phyloP scores from a whole-genome alignment of 2,113 vertebrate species.

The Cyprinodon brontotheroides region DNA sequence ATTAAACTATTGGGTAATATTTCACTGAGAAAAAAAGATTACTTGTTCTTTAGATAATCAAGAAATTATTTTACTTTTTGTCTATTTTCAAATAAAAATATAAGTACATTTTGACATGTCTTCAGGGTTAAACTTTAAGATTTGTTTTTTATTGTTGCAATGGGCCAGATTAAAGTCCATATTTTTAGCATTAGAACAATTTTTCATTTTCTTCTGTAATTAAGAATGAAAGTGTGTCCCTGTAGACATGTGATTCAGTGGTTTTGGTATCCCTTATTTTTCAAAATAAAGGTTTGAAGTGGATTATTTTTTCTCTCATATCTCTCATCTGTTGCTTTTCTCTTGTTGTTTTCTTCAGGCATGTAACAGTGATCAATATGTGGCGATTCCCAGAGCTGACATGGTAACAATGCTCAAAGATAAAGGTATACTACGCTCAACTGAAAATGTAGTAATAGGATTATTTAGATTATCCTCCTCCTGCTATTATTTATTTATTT shows the following conservation, averaged over 20 bases:
- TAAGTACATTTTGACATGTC: too few relatives aligned
- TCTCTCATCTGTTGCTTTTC: neutral
- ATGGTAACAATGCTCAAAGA: constrained; percentile 77
- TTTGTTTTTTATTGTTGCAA: neutral
- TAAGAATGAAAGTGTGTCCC: neutral
- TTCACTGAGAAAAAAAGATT: too few relatives aligned
- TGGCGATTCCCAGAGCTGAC: constrained; percentile 78
- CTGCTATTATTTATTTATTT: neutral
- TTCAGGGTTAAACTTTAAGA: too few relatives aligned
- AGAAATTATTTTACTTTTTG: too few relatives aligned
- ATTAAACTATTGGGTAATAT: too few relatives aligned
- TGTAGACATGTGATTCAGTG: neutral
- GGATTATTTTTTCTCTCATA: neutral
- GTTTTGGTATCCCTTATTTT: too few relatives aligned
- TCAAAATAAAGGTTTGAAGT: neutral
- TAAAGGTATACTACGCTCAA: constrained; percentile 51
- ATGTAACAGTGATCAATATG: constrained; percentile 84
- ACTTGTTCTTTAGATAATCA: too few relatives aligned
- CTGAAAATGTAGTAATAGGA: neutral
- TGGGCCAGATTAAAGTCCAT: neutral
- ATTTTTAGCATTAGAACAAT: neutral
- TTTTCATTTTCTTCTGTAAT: neutral
- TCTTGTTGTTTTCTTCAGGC: constrained; percentile 69
- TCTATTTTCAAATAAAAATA: too few relatives aligned
- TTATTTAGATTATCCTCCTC: neutral